A percentile compares a stretch with the other conserved stretches of the same genome.
Conservation (phyloP, 2,113 vertebrate species). For the Hydrolagus affinis region DNA sequence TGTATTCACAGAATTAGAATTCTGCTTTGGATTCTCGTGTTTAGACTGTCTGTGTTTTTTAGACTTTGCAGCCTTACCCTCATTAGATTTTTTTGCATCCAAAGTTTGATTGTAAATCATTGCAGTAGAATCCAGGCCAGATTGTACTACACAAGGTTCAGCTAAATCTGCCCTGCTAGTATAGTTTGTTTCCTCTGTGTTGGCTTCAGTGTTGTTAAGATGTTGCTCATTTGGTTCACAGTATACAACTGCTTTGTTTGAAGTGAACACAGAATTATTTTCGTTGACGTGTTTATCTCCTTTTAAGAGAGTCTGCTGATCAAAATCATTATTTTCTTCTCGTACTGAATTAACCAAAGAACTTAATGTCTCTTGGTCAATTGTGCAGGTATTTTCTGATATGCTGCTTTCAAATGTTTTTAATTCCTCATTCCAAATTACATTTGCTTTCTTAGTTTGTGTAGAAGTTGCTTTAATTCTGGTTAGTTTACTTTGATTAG, state of each 20-base stretch:
- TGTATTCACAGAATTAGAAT: neutral
- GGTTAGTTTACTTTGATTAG: constrained; percentile 33
- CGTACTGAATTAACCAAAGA: neutral
- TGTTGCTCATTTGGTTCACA: neutral
- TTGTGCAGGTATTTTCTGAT: constrained; percentile 14
- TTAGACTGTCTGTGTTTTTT: neutral
- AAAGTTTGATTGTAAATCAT: neutral
- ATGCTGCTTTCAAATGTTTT: neutral
- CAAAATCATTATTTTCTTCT: neutral
- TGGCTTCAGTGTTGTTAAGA: neutral
- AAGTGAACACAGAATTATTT: neutral
- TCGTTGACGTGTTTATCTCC: neutral
- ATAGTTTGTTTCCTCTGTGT: neutral
- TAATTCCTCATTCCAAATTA: neutral
- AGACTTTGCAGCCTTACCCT: neutral
- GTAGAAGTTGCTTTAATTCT: neutral
- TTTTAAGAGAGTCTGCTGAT: neutral
- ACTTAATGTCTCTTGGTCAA: neutral
- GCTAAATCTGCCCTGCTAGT: neutral
- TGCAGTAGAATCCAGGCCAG: neutral
- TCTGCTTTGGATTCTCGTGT: neutral
- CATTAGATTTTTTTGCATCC: neutral
- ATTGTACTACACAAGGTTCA: neutral
- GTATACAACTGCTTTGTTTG: neutral
- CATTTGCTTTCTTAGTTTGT: neutral